Evolutionary conservation across 2,113 vertebrate species (phyloP), one percentile per base, ranked within the genome.

Genomic region (Ctenomys sociabilis): DNA sequence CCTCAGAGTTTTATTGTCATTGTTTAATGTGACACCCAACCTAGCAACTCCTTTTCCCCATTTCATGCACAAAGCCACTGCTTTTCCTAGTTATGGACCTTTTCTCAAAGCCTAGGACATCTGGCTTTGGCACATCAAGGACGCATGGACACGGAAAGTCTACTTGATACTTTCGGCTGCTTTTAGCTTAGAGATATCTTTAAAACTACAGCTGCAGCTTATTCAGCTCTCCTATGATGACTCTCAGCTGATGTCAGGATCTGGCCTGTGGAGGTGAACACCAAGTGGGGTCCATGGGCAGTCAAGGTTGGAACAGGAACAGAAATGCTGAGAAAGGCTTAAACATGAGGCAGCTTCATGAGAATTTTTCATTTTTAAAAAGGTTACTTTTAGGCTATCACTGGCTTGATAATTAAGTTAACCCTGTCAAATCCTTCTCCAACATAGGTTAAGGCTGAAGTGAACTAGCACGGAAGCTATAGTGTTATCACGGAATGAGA

Each of bases 331-430:
- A 85, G 82, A 83, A 63, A 81, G n/a, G 87, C 32, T 89, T 92
- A 87, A 68, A 32, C 68, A 1, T 19, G 66, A 37, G 21, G 49
- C 75, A 92, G 94, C 94, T 19, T 87, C 87, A 90, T 17, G 73
- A 59, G 63, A 13, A 2, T 9, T 21, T 70, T 21, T 16, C 78
- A 78, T 32, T 22, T 11, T 45, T 40, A 57, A 54, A 54, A 54
- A 63, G 92, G 91, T 95, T 88, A 73, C 9, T 24, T 91, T 96
- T 94, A 59, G 94, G 86, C 91, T 93, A 78, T 97, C 77, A n/a
- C 93, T 45, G 97, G 95, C 87, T 97, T 95, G 70, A 88, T 96
- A 96, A 98, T 97, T 96, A 97, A 96, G 81, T 82, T 91, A 94
- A 96, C 88, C 61, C 97, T 96, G 93, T 96, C 63, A 92, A 96